These are phyloP conservation scores for Athrips mouffetella DNA, from an alignment of 2,888 invertebrate species.

Conservation along the genomic window DNA sequence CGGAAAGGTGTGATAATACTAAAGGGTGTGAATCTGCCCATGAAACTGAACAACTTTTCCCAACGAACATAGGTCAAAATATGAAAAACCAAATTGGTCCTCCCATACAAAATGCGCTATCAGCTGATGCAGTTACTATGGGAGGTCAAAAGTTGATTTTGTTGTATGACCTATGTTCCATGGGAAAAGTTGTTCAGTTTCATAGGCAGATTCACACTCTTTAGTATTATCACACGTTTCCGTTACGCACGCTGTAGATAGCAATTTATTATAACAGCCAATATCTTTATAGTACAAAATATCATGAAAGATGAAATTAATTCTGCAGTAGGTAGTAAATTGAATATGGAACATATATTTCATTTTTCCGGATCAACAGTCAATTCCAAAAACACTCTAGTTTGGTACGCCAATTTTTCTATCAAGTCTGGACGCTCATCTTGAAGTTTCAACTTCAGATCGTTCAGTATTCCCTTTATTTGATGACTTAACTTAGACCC, in stretches of 20 bases:
- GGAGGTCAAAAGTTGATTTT: not conserved
- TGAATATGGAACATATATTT: not conserved
- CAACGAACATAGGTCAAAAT: not conserved
- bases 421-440: conserved; percentile 8
- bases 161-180: not conserved
- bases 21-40: no score
- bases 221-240: not conserved
- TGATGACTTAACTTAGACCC: conserved; percentile 29
- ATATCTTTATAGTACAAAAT: no score
- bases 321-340: no score
- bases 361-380: conserved; percentile 19
- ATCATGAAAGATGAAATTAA: no score
- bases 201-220: not conserved
- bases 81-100: no score
- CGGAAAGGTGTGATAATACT: no score
- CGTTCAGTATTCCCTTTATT: conserved; percentile 34
- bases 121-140: not conserved
- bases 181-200: not conserved
- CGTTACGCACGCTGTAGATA: not conserved
- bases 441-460: not conserved
- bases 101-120: not conserved
- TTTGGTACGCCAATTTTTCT: conserved; percentile 20
- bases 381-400: conserved; percentile 24
- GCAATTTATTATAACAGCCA: no score
- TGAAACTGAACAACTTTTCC: no score